Conservation (phyloP, 2,888 invertebrate genomes). For the Ectemnius cavifrons region DNA sequence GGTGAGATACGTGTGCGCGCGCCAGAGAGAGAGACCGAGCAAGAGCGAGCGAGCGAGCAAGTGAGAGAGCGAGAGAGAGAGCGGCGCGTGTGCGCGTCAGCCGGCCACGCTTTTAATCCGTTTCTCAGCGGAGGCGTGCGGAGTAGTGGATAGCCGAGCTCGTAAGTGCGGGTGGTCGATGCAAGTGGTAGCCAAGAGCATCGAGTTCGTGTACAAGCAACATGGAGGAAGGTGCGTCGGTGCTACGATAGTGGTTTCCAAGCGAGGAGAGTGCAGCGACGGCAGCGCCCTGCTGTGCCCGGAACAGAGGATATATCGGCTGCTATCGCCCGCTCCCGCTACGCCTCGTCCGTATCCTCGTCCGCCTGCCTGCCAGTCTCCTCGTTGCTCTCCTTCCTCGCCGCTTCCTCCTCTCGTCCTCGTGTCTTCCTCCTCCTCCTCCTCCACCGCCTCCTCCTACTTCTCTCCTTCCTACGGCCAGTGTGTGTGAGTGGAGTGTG, state of each 20-base stretch:
- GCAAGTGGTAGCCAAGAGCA: slow-evolving; percentile 45
- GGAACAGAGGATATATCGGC: slow-evolving; percentile 52
- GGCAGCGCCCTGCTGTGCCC: slow-evolving; percentile 54
- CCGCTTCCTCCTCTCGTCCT: slow-evolving; percentile 18
- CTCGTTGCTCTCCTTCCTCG: slow-evolving; percentile 10
- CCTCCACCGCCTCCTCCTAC: slow-evolving; percentile 23
- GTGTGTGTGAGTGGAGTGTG: no score
- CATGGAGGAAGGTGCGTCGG: slow-evolving; percentile 64
- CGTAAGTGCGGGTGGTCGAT: slow-evolving; percentile 52
- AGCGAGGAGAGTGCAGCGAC: slow-evolving; percentile 54
- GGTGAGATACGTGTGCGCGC: slow-evolving; percentile 26
- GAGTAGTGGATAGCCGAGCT: slow-evolving; percentile 31
- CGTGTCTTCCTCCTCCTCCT: slow-evolving; percentile 10
- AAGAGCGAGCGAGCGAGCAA: slow-evolving; percentile 7
- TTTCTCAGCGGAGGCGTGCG: slow-evolving; percentile 14
- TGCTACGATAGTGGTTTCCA: slow-evolving; percentile 64
- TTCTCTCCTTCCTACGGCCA: slow-evolving; percentile 23
- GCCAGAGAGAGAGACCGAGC: not conserved
- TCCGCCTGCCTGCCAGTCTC: slow-evolving; percentile 23
- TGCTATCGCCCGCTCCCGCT: slow-evolving; percentile 48
- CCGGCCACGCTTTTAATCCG: slow-evolving; percentile 30
- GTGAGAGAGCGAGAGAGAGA: not conserved
- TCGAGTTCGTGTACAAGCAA: slow-evolving; percentile 55
- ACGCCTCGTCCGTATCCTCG: slow-evolving; percentile 14
- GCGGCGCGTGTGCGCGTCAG: slow-evolving; percentile 32